phyloP scores from a whole-genome alignment of 2,113 vertebrate genomes.

The Scytalopus superciliaris region DNA sequence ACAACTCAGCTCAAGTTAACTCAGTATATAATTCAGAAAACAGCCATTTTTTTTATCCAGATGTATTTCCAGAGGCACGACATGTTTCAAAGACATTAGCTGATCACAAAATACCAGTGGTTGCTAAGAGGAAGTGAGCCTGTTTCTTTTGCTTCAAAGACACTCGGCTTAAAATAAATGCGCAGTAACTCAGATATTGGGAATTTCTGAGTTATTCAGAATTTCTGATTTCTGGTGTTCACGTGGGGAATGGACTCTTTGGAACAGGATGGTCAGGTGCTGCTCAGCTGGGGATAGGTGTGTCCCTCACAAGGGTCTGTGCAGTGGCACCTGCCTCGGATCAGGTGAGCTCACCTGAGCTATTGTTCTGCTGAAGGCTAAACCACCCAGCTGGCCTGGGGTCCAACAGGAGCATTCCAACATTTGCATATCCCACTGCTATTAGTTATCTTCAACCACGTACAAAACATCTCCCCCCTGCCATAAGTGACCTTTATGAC shows the following conservation, averaged over 20 bases:
- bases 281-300: background rate
- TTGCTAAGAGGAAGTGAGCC: background rate
- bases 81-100: background rate
- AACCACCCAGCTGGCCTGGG: background rate
- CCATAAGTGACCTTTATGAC: background rate
- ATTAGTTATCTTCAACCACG: background rate
- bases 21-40: background rate
- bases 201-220: no score
- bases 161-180: background rate
- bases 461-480: background rate
- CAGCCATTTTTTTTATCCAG: background rate
- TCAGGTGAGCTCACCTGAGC: background rate
- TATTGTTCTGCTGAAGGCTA: background rate
- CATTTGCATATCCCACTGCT: background rate
- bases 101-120: background rate
- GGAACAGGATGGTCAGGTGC: background rate
- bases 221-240: accelerated
- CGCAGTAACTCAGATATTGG: no score
- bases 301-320: background rate
- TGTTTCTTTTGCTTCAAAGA: background rate
- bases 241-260: background rate
- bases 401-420: background rate
- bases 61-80: background rate
- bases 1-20: background rate
- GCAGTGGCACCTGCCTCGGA: background rate